Percentiles rank a stretch among this genome's conserved stretches.
These are phyloP conservation scores for Drosophila fulvimacula DNA, from an alignment of 2,888 invertebrate species.

Conservation along the genomic window DNA sequence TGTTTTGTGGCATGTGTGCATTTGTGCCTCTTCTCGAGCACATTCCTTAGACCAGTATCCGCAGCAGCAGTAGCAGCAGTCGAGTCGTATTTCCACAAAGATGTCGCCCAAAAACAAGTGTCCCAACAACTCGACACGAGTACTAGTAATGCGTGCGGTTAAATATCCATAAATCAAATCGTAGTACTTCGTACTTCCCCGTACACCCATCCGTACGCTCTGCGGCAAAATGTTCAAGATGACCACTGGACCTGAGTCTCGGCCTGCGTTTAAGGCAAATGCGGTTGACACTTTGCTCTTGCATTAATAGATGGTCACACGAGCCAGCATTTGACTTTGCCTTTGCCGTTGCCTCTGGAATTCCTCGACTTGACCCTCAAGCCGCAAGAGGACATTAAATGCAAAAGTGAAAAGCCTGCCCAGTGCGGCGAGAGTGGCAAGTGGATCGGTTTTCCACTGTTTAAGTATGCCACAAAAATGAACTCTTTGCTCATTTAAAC, in stretches of 20 bases:
- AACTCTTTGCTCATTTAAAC: conserved; percentile 44
- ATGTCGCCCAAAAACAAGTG: conserved; percentile 67
- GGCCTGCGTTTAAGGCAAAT: conserved; percentile 58
- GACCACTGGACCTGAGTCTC: conserved; percentile 58
- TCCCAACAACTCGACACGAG: conserved; percentile 51
- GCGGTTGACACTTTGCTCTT: conserved; percentile 80
- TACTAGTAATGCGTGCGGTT: conserved; percentile 82
- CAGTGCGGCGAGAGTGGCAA: conserved; percentile 29
- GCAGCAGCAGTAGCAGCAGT: conserved; percentile 14
- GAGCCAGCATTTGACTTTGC: conserved; percentile 37
- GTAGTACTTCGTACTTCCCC: conserved; percentile 46
- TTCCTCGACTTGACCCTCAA: conserved; percentile 76
- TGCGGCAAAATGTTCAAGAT: conserved; percentile 71
- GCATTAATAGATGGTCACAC: conserved; percentile 70
- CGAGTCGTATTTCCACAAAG: conserved; percentile 61
- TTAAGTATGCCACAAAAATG: conserved; percentile 51
- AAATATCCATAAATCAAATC: conserved; percentile 85
- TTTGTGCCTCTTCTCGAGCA: conserved; percentile 33
- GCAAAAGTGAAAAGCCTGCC: conserved; percentile 66
- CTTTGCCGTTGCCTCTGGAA: conserved; percentile 47
- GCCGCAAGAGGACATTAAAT: conserved; percentile 80
- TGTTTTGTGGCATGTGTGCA: conserved; percentile 59
- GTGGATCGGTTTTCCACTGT: conserved; percentile 22
- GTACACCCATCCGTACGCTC: conserved; percentile 34
- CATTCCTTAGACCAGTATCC: conserved; percentile 58